These are phyloP conservation scores for Hylaeus volcanicus DNA, from an alignment of 1,140 invertebrate species.

Conservation along the genomic window DNA sequence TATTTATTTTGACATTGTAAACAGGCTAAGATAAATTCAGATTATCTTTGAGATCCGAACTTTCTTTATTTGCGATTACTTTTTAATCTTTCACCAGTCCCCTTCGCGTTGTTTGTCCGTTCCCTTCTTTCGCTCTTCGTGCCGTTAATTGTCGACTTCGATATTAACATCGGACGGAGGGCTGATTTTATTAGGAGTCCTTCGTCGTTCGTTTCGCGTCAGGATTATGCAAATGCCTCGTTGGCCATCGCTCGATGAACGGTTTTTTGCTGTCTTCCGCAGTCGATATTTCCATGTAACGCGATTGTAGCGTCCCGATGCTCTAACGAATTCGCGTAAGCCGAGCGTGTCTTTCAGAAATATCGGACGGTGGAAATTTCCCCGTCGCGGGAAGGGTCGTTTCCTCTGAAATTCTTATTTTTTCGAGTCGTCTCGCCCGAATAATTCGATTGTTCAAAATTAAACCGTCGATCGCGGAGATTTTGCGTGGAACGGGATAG, in stretches of 20 bases:
- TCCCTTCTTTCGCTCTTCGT: neutral
- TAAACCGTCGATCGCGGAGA: too few relatives aligned
- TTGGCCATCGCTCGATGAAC: neutral
- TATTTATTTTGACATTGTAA: too few relatives aligned
- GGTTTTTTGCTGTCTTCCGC: neutral
- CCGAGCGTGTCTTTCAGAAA: neutral
- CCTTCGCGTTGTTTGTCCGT: neutral
- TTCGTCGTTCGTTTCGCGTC: neutral
- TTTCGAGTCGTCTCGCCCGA: too few relatives aligned
- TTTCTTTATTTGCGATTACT: slow-evolving; percentile 22
- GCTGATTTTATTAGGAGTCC: neutral
- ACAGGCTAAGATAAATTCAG: too few relatives aligned
- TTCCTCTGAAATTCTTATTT: neutral
- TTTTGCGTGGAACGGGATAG: too few relatives aligned
- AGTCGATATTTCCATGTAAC: neutral
- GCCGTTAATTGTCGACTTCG: neutral
- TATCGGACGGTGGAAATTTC: neutral
- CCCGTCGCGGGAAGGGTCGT: neutral
- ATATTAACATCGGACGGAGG: neutral
- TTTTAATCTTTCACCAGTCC: neutral
- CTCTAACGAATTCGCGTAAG: neutral
- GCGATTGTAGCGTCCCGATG: neutral
- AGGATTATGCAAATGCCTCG: neutral
- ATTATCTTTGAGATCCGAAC: too few relatives aligned
- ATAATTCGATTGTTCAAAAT: too few relatives aligned